phyloP scores from a whole-genome alignment of 2,113 vertebrate genomes.

The Corynorhinus townsendii region DNA sequence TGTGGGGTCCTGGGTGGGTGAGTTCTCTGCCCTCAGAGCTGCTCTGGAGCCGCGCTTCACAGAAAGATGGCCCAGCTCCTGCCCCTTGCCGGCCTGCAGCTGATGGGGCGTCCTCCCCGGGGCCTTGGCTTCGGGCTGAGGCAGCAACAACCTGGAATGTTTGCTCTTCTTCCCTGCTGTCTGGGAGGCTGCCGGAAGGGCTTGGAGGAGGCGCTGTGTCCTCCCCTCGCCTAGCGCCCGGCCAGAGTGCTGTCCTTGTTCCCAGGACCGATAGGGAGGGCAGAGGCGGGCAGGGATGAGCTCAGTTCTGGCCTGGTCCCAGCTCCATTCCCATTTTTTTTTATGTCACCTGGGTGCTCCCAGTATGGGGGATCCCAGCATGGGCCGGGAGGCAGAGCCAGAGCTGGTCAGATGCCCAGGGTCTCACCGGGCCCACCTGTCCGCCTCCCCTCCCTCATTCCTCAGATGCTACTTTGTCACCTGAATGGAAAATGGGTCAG shows the following conservation, averaged over 20 bases:
- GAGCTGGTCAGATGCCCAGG: background rate
- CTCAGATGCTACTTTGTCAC: conserved; percentile 25
- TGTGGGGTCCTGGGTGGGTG: background rate
- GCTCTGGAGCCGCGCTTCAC: background rate
- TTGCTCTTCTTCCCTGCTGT: background rate
- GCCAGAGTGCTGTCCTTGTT: background rate
- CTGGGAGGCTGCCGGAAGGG: background rate
- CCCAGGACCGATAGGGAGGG: background rate
- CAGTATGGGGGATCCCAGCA: background rate
- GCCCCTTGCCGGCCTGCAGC: background rate
- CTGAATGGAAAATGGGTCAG: conserved; percentile 65
- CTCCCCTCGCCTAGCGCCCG: background rate
- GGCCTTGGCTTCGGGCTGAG: background rate
- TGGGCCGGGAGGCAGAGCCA: background rate
- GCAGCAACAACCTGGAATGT: background rate
- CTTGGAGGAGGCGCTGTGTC: background rate
- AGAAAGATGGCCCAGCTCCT: background rate
- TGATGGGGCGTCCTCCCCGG: background rate
- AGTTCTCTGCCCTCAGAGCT: background rate
- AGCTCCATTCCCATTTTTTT: background rate
- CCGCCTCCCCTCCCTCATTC: background rate
- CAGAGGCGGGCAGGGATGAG: background rate
- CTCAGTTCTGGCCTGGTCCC: background rate
- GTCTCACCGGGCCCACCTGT: background rate
- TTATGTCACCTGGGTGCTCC: background rate